These are phyloP conservation scores for Trachelus troglodyta DNA, from an alignment of 2,888 invertebrate genomes.

Conservation along the genomic window DNA sequence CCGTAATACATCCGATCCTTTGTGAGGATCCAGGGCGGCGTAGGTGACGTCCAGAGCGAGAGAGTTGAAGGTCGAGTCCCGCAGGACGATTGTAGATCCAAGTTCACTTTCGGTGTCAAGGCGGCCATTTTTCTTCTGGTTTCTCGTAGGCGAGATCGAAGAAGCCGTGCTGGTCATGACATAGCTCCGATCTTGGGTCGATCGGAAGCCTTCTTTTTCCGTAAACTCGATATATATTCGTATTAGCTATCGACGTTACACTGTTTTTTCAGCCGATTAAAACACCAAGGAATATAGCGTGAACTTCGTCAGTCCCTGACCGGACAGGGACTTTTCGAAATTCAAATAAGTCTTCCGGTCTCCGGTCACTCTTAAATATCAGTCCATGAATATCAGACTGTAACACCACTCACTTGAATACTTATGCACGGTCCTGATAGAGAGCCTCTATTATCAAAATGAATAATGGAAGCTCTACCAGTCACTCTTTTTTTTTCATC, in stretches of 20 bases:
- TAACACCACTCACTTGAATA: neutral
- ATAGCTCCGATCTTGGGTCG: constrained; percentile 28
- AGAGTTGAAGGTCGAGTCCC: constrained; percentile 48
- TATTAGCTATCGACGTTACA: neutral
- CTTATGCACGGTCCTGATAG: neutral
- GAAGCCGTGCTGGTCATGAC: constrained; percentile 40
- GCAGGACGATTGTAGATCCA: constrained; percentile 36
- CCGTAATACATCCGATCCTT: neutral
- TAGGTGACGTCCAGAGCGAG: constrained; percentile 58
- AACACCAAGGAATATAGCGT: neutral
- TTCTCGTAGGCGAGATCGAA: neutral
- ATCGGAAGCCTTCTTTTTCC: constrained; percentile 9
- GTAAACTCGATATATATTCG: neutral
- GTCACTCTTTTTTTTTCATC: neutral
- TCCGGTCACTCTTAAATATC: neutral
- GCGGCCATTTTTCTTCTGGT: constrained; percentile 9
- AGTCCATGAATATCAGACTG: neutral
- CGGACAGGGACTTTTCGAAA: neutral
- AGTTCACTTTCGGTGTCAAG: constrained; percentile 7
- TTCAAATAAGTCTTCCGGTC: neutral
- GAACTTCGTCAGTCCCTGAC: neutral
- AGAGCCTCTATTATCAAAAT: neutral
- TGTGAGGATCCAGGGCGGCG: constrained; percentile 17
- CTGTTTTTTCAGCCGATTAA: neutral
- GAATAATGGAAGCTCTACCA: neutral